phyloP scores from a whole-genome alignment of 2,888 invertebrate species.

The Platypus cylindrus region DNA sequence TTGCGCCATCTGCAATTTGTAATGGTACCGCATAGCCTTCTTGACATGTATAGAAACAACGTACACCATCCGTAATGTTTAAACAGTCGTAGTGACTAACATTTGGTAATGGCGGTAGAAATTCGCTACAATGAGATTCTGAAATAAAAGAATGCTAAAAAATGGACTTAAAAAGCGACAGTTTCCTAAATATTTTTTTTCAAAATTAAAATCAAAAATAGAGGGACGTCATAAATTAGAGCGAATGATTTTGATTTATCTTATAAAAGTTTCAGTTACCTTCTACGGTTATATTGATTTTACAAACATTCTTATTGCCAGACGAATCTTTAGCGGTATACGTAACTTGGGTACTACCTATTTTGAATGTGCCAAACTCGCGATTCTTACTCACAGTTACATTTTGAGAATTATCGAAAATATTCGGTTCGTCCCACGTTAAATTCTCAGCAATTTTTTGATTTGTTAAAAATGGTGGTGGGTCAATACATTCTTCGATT shows the following conservation, averaged over 20 bases:
- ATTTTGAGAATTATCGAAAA: slow-evolving; percentile 44
- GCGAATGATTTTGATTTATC: neutral
- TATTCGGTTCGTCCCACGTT: slow-evolving; percentile 45
- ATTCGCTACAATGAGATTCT: slow-evolving; percentile 28
- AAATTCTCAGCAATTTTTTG: slow-evolving; percentile 34
- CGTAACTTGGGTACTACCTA: slow-evolving; percentile 43
- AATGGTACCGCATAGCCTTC: slow-evolving; percentile 48
- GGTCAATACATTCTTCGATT: slow-evolving; percentile 46
- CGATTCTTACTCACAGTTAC: slow-evolving; percentile 31
- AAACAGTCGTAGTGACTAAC: slow-evolving; percentile 28
- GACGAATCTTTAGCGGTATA: slow-evolving; percentile 47
- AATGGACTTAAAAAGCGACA: neutral
- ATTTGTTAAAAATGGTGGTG: slow-evolving; percentile 36
- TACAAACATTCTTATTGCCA: slow-evolving; percentile 45
- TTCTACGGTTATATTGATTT: slow-evolving; percentile 46
- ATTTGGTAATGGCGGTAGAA: slow-evolving; percentile 29
- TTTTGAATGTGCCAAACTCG: slow-evolving; percentile 37
- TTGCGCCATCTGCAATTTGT: slow-evolving; percentile 14
- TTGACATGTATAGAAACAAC: slow-evolving; percentile 45
- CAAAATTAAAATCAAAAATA: too few species aligned
- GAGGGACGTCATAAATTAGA: too few species aligned
- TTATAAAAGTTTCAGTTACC: slow-evolving; percentile 28
- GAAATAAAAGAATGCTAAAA: slow-evolving; percentile 6
- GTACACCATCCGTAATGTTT: slow-evolving; percentile 23
- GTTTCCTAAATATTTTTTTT: neutral